Percentiles rank a stretch among this genome's conserved stretches.
Evolutionary conservation across 2,888 invertebrate species (phyloP).

Genomic region (Girardia tigrina): DNA sequence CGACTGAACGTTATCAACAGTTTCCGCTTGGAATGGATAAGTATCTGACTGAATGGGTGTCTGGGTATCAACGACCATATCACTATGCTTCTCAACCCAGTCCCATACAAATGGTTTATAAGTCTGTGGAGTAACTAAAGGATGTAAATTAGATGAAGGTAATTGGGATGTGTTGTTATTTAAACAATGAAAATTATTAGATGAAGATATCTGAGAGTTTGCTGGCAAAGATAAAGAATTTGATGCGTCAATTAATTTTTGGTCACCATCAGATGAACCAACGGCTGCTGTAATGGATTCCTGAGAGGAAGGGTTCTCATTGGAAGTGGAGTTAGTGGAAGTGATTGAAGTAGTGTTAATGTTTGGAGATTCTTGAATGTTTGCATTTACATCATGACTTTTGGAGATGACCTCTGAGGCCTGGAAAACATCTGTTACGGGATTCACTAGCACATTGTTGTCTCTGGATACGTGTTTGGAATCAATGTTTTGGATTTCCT

Average conservation of each 20-base stretch:
- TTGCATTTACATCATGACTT: background rate
- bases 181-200: background rate
- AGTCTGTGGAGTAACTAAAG: background rate
- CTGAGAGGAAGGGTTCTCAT: constrained; percentile 17
- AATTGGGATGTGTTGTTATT: background rate
- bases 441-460: background rate
- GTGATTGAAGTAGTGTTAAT: background rate
- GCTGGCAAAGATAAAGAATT: too few relatives aligned
- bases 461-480: background rate
- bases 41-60: background rate
- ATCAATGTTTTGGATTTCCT: constrained; percentile 1
- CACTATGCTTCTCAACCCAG: constrained; percentile 45
- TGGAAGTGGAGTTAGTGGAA: constrained; percentile 1
- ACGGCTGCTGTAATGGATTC: background rate
- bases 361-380: background rate
- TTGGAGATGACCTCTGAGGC: background rate
- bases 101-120: constrained; percentile 44
- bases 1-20: constrained; percentile 18
- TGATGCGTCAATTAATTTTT: background rate
- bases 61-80: constrained; percentile 29
- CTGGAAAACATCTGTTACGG: background rate
- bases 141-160: background rate
- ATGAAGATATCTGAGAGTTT: background rate
- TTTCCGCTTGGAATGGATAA: background rate
- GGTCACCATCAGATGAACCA: constrained; percentile 13